These are phyloP conservation scores for Artemia sinica DNA, from an alignment of 2,888 invertebrate genomes.

Conservation along the genomic window DNA sequence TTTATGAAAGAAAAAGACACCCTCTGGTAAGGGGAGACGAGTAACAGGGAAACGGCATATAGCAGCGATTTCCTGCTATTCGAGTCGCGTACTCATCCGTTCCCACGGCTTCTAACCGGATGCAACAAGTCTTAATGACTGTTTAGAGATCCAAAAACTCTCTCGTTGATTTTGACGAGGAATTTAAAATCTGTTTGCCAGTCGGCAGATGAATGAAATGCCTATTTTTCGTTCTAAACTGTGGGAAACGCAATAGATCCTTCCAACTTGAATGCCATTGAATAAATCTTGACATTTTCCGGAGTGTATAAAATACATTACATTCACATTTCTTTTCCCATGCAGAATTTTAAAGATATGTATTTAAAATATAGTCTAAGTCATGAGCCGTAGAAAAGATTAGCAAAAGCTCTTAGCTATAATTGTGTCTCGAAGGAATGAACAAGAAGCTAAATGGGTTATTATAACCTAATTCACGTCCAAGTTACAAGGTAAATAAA, in stretches of 20 bases:
- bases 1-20: constrained; percentile 3
- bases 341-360: too few relatives aligned
- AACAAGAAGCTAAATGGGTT: too few relatives aligned
- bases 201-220: constrained; percentile 12
- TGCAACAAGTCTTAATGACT: not conserved
- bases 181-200: constrained; percentile 11
- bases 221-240: constrained; percentile 13
- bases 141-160: not conserved
- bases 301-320: too few relatives aligned
- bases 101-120: constrained; percentile 12
- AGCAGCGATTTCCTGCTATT: constrained; percentile 7
- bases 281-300: too few relatives aligned
- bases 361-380: too few relatives aligned
- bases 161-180: constrained; percentile 7
- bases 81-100: constrained; percentile 6
- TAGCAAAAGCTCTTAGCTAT: too few relatives aligned
- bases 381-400: too few relatives aligned
- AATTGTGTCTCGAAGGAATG: too few relatives aligned
- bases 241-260: not conserved
- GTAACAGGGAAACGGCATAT: not conserved
- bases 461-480: too few relatives aligned
- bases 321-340: too few relatives aligned
- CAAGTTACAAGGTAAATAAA: too few relatives aligned
- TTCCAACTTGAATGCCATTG: too few relatives aligned
- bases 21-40: constrained; percentile 1